Base-by-base conservation (phyloP, 2,888 invertebrate genomes). In the Halictus ligatus region DNA sequence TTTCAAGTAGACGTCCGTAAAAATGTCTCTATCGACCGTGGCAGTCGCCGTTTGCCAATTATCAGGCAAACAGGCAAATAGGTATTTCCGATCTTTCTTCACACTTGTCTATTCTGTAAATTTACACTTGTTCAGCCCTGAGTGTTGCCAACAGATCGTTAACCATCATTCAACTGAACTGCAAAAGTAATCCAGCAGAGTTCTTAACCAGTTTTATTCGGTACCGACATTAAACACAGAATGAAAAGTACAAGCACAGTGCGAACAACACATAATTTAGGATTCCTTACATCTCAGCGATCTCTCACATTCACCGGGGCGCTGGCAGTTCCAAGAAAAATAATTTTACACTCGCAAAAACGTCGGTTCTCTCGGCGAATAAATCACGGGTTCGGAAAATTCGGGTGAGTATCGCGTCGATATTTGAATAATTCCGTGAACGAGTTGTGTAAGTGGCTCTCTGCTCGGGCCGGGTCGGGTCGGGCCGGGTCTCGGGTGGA, bases 1-100 rank as follows among this genome's bases (percentile, higher is more conserved):
- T 46, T 79, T 83, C 81, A 54, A 73, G 79, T 64, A 80, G 85
- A 81, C 84, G 43, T 78, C 71, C 12, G 76, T 78, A 85, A 88
- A 89, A 91, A 86, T 90, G 54, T 48, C 54, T 73, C 77, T 86
- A 90, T 85, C 79, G 81, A 67, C 82, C 71, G 75, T 82, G 40
- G 46, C 6, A 13, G 50, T 75, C 50, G 75, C 76, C 77, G 72
- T 81, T 75, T 72, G 73, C 69, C 81, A 80, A 83, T 80, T 78
- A 60, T 25, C 69, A 64, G 15, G 29, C 10, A 21, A 54, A 25
- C 72, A 81, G 43, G 48, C 50, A 46, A 46, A 46, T 46, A 46
- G 12, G 46, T 40, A 80, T 77, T 81, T 76, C 72, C 69, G 80
- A 76, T 54, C 21, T 54, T 0, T 54, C 21, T 54, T 46, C 12